Evolutionary conservation across 2,797 vertebrate genomes (phyloP).

Genomic region (Parauchenoglanis ngamensis): DNA sequence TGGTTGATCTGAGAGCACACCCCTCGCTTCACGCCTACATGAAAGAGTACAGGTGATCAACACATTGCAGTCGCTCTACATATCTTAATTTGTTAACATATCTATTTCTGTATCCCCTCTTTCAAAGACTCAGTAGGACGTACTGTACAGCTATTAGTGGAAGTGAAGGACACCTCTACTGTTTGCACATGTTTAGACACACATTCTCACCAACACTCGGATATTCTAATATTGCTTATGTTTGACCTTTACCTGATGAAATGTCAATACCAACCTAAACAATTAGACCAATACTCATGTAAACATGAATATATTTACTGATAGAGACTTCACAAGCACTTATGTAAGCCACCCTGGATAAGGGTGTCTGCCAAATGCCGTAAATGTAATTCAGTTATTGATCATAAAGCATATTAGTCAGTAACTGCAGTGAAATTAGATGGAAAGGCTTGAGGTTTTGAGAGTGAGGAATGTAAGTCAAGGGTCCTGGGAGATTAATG

Average conservation of each 20-base stretch:
- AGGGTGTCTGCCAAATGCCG: no score
- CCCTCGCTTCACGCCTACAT: constrained; percentile 86
- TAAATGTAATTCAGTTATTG: background rate
- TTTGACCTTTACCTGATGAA: background rate
- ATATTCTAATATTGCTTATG: background rate
- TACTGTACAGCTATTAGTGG: background rate
- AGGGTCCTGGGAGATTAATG: background rate
- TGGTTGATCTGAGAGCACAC: constrained; percentile 94
- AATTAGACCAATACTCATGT: background rate
- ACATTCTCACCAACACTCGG: background rate
- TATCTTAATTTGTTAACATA: background rate
- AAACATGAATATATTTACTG: background rate
- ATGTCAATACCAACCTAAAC: background rate
- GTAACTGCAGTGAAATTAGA: background rate
- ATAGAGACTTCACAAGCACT: no score
- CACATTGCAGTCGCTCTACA: background rate
- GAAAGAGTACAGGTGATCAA: constrained; percentile 48
- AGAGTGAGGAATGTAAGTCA: background rate
- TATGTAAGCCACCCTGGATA: no score
- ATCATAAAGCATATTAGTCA: background rate
- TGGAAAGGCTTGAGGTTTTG: background rate
- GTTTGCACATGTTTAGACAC: background rate
- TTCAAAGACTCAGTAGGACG: background rate
- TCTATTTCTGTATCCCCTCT: background rate
- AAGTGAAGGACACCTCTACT: background rate